Percentiles rank a stretch among this genome's conserved stretches.
These are phyloP conservation scores for Hipparchia semele DNA, from an alignment of 2,888 invertebrate species.

Conservation along the genomic window DNA sequence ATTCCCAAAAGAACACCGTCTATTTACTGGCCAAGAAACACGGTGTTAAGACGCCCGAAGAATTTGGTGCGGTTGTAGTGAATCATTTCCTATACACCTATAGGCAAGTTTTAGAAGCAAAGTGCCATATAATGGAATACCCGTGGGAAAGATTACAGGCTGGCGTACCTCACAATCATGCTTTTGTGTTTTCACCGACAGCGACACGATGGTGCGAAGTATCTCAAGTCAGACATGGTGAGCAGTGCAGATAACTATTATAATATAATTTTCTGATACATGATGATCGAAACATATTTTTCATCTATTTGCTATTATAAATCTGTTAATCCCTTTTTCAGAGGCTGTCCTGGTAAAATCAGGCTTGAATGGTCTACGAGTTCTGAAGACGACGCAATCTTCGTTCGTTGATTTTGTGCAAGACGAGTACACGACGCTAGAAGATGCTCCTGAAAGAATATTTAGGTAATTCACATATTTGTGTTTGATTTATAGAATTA, in stretches of 20 bases:
- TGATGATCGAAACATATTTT: not conserved
- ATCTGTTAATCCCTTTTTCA: constrained; percentile 45
- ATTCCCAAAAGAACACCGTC: constrained; percentile 92
- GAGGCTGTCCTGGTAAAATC: constrained; percentile 84
- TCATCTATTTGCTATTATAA: not conserved
- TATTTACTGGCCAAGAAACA: constrained; percentile 90
- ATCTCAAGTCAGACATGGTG: constrained; percentile 86
- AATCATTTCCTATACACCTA: constrained; percentile 90
- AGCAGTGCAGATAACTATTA: constrained; percentile 46
- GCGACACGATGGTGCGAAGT: constrained; percentile 87
- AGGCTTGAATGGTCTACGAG: constrained; percentile 87
- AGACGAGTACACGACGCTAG: constrained; percentile 90
- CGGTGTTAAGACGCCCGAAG: constrained; percentile 90
- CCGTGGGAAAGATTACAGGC: constrained; percentile 88
- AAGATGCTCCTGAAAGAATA: constrained; percentile 89
- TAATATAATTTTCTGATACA: not conserved
- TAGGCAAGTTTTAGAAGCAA: constrained; percentile 87
- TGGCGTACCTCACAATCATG: constrained; percentile 87
- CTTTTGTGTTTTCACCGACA: constrained; percentile 88
- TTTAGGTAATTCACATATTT: constrained; percentile 67
- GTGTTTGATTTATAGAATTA: not conserved
- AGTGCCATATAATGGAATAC: constrained; percentile 87
- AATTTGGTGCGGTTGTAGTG: constrained; percentile 88
- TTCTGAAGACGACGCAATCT: constrained; percentile 92
- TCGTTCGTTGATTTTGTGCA: constrained; percentile 90